Evolutionary conservation across 2,888 invertebrate genomes (phyloP).

Genomic region (Volucella zonaria): DNA sequence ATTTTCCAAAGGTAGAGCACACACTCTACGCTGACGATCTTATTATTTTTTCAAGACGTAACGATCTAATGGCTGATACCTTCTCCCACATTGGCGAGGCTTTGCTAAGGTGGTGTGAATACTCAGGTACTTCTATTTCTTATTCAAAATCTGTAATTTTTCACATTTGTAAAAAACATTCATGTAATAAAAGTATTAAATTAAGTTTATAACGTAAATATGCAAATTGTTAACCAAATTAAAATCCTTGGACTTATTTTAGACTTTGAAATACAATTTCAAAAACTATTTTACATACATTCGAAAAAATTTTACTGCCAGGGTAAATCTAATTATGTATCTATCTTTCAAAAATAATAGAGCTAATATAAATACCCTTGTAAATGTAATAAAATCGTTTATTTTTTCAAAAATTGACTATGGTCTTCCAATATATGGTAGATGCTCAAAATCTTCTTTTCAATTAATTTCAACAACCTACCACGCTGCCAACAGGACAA

Average conservation of each 20-base stretch:
- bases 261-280: too few species aligned
- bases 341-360: slow-evolving; percentile 22
- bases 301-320: too few species aligned
- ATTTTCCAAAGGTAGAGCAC: too few species aligned
- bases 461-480: slow-evolving; percentile 21
- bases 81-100: not conserved
- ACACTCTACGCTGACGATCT: too few species aligned
- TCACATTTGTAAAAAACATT: not conserved
- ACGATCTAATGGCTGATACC: too few species aligned
- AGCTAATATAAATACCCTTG: slow-evolving; percentile 3
- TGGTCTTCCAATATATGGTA: slow-evolving; percentile 24
- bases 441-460: slow-evolving; percentile 14
- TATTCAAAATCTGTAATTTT: not conserved
- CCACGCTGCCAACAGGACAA: slow-evolving; percentile 16
- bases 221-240: too few species aligned
- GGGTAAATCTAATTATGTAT: slow-evolving; percentile 28
- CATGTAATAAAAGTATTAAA: not conserved
- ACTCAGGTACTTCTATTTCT: too few species aligned
- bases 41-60: too few species aligned
- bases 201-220: too few species aligned
- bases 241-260: too few species aligned
- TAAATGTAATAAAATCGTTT: slow-evolving; percentile 31
- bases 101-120: not conserved
- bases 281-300: too few species aligned
- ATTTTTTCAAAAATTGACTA: slow-evolving; percentile 44